These are phyloP conservation scores for Thinocorus orbignyianus DNA, from an alignment of 2,113 vertebrate genomes.

Conservation along the genomic window DNA sequence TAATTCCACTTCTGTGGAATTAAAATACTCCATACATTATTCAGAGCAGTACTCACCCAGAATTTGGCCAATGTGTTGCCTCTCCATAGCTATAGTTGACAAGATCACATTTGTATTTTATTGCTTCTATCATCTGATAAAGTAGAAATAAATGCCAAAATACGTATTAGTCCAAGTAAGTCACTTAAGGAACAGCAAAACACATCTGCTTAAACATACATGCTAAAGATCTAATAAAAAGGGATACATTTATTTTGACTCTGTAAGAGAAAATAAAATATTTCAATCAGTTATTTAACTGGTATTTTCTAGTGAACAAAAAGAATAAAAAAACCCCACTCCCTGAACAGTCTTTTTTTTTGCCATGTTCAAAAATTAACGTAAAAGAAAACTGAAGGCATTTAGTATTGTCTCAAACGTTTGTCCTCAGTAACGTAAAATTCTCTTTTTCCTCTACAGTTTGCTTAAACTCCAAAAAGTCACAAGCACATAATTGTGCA, in stretches of 20 bases:
- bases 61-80: slow-evolving; percentile 99
- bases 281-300: not conserved
- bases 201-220: not conserved
- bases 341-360: not conserved
- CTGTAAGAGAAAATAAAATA: not conserved
- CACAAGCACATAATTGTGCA: not conserved
- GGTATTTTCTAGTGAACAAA: not conserved
- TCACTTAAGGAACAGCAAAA: not conserved
- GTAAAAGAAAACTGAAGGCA: not conserved
- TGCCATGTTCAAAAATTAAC: not conserved
- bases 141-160: slow-evolving; percentile 43
- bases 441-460: not conserved
- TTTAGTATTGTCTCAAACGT: not conserved
- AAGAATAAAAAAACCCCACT: not conserved
- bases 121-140: slow-evolving; percentile 96
- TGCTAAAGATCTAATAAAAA: not conserved
- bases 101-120: slow-evolving; percentile 97
- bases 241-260: not conserved
- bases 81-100: slow-evolving; percentile 99
- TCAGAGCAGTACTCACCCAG: slow-evolving; percentile 81
- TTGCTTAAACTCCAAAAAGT: not conserved
- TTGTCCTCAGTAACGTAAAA: not conserved
- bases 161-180: not conserved
- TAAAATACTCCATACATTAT: not conserved
- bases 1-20: not conserved